phyloP scores from a whole-genome alignment of 1,140 invertebrate species.

The Pseudachorutes palmiensis region DNA sequence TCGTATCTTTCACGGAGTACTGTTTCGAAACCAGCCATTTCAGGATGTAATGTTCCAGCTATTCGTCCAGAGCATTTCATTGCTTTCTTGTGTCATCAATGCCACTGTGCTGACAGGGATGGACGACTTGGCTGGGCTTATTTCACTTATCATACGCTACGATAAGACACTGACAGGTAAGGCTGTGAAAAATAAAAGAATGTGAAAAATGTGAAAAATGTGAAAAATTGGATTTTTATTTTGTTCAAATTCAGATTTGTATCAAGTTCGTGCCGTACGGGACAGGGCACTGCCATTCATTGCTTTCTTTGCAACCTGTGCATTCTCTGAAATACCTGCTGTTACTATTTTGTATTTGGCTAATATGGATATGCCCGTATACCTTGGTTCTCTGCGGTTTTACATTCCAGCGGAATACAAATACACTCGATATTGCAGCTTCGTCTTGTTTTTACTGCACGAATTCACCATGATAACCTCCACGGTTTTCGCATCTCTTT shows the following conservation, averaged over 20 bases:
- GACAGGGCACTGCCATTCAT: background rate
- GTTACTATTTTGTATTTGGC: background rate
- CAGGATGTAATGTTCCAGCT: background rate
- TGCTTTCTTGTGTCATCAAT: background rate
- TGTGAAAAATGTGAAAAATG: no score
- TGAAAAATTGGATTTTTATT: no score
- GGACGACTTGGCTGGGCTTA: background rate
- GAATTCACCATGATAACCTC: background rate
- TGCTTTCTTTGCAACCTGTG: background rate
- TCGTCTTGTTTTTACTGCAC: background rate
- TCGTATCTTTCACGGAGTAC: background rate
- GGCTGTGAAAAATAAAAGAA: no score
- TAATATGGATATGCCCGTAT: background rate
- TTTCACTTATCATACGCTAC: no score
- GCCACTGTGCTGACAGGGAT: background rate
- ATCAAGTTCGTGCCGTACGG: background rate
- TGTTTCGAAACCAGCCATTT: background rate
- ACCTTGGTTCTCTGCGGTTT: background rate
- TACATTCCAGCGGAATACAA: background rate
- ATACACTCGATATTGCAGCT: background rate
- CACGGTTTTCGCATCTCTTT: background rate
- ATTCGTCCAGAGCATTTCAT: background rate
- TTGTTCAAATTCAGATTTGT: background rate
- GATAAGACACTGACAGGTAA: no score
- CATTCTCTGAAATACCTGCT: background rate